phyloP scores from a whole-genome alignment of 2,888 invertebrate genomes.

The Ethmia dodecea region DNA sequence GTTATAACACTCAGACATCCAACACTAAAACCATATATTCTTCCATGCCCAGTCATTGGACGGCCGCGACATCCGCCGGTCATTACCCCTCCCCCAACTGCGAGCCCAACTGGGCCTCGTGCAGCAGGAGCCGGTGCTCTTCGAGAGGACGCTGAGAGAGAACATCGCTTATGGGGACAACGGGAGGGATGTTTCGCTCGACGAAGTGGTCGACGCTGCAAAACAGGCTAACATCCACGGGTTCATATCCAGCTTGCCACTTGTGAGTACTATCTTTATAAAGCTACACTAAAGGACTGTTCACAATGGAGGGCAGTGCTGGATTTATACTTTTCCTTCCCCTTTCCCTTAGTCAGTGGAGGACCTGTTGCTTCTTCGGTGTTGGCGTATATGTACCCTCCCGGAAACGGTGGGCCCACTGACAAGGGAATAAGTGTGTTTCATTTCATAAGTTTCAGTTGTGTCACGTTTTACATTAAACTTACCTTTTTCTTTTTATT shows the following conservation, averaged over 20 bases:
- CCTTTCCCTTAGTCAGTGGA: no score
- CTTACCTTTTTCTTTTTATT: no score
- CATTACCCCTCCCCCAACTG: conserved; percentile 80
- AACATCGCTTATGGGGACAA: conserved; percentile 93
- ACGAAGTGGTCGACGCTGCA: conserved; percentile 84
- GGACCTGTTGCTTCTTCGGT: no score
- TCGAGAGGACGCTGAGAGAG: conserved; percentile 87
- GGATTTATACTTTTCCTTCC: no score
- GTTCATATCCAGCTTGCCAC: conserved; percentile 83
- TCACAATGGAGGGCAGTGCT: no score
- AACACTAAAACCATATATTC: no score
- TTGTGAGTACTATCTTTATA: conserved; percentile 54
- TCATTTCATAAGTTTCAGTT: no score
- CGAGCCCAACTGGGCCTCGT: conserved; percentile 87
- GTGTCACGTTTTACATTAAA: no score
- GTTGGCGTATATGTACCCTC: no score
- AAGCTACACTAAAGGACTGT: background rate
- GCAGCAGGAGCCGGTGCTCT: conserved; percentile 90
- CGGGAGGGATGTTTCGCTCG: conserved; percentile 67
- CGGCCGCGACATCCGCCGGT: conserved; percentile 72
- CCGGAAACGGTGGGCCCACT: no score
- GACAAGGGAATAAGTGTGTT: no score
- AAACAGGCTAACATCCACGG: conserved; percentile 86
- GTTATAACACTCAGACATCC: no score
- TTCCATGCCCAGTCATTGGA: conserved; percentile 53